Conservation (phyloP, 1,140 invertebrate genomes). For the Leptinotarsa undecemlineata region DNA sequence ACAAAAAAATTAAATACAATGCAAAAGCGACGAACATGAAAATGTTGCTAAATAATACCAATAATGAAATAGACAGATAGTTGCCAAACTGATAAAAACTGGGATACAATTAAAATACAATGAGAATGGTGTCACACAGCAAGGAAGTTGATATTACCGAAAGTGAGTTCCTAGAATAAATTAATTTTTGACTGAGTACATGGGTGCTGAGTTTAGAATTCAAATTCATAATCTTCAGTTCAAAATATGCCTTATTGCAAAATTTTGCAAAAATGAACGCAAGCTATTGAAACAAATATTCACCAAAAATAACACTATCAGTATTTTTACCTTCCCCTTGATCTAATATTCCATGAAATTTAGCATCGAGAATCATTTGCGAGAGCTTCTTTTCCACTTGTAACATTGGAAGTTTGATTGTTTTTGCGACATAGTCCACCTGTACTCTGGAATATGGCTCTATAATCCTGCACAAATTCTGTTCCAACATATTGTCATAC, state of each 20-base stretch:
- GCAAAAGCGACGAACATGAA: no score
- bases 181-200: no score
- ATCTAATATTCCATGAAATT: conserved; percentile 95
- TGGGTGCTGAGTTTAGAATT: no score
- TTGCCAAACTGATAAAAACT: no score
- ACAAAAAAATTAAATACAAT: no score
- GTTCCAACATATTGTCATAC: conserved; percentile 98
- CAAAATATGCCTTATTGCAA: background rate
- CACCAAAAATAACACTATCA: background rate
- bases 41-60: no score
- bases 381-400: conserved; percentile 98
- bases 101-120: no score
- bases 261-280: background rate
- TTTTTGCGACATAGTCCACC: conserved; percentile 77
- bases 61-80: no score
- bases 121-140: no score
- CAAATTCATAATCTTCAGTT: no score
- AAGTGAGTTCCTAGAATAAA: no score
- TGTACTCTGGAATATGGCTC: conserved; percentile 98
- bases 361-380: conserved; percentile 99
- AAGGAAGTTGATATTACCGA: no score
- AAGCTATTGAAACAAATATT: background rate
- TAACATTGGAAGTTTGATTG: conserved; percentile 85
- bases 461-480: conserved; percentile 97
- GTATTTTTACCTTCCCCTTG: conserved; percentile 81